These are phyloP conservation scores for Acrocephalus scirpaceus DNA, from an alignment of 2,797 vertebrate genomes.

Conservation along the genomic window DNA sequence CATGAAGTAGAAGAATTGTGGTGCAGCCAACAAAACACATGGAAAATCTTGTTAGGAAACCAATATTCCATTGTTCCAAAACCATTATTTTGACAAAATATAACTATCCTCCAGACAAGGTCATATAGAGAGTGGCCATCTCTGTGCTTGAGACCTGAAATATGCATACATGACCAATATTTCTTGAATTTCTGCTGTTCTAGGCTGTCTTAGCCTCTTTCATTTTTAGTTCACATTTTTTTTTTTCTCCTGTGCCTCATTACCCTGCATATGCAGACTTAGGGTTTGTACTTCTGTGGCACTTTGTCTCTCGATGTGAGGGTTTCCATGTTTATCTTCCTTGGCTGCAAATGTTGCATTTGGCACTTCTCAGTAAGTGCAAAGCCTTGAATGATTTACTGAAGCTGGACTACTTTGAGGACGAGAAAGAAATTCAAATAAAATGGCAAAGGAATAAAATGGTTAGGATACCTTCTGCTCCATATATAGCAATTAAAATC, in stretches of 20 bases:
- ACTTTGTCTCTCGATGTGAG: neutral
- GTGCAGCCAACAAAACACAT: neutral
- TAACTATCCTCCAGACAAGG: neutral
- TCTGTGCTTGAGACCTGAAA: neutral
- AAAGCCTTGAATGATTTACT: neutral
- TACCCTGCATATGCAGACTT: neutral
- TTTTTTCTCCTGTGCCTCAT: neutral
- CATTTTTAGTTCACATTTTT: neutral
- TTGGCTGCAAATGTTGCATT: neutral
- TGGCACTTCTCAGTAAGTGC: neutral
- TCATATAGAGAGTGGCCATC: neutral
- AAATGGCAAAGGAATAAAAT: neutral
- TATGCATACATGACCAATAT: neutral
- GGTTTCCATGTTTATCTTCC: neutral
- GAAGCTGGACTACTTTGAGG: neutral
- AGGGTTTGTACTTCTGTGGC: neutral
- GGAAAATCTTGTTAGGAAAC: neutral
- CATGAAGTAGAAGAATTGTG: neutral
- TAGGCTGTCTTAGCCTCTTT: neutral
- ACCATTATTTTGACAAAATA: neutral
- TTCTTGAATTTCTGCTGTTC: neutral
- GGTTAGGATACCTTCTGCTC: neutral
- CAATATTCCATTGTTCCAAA: neutral
- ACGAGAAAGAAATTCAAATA: neutral
- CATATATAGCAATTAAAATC: accelerated